phyloP scores from a whole-genome alignment of 2,113 vertebrate genomes.

The Lycaon pictus region DNA sequence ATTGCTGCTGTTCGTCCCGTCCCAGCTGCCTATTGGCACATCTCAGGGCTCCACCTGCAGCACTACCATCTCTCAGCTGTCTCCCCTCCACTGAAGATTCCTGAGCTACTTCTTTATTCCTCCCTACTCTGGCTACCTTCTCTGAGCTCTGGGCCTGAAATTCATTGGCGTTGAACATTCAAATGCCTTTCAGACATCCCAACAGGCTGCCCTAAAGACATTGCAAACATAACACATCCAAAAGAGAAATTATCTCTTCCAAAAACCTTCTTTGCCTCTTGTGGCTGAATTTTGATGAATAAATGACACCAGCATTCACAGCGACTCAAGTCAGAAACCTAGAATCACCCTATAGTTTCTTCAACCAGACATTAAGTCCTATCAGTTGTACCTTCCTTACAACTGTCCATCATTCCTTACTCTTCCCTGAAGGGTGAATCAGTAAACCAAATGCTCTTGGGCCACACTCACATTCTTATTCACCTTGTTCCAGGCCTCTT shows the following conservation, averaged over 20 bases:
- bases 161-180: too few species aligned
- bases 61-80: accelerated
- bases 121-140: background rate
- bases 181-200: background rate
- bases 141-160: background rate
- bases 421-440: background rate
- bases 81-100: background rate
- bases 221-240: background rate
- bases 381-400: background rate
- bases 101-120: background rate
- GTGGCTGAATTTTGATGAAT: background rate
- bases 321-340: background rate
- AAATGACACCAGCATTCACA: background rate
- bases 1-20: background rate
- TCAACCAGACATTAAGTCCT: background rate
- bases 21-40: background rate
- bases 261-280: background rate
- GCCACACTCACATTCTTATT: too few species aligned
- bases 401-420: background rate
- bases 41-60: too few species aligned
- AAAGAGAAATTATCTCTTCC: background rate
- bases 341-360: background rate
- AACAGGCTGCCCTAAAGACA: background rate
- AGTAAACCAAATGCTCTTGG: background rate
- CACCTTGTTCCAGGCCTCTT: background rate